Conservation (phyloP, 1,140 invertebrate species). For the Solenopsis invicta region DNA sequence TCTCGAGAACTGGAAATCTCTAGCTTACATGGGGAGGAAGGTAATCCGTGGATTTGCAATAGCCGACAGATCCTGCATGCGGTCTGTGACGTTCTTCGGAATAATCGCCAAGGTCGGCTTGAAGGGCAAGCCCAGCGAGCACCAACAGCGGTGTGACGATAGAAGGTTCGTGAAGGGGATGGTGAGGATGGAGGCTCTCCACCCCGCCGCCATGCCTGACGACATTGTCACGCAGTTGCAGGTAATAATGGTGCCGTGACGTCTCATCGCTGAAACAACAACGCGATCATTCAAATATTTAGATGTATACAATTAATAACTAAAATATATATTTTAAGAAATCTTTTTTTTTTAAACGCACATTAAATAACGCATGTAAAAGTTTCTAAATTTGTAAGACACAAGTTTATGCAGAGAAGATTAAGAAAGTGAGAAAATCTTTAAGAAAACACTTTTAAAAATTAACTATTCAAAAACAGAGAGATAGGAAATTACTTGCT, state of each 20-base stretch:
- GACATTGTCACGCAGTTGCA: constrained; percentile 97
- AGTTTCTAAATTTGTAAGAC: background rate
- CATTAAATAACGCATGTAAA: background rate
- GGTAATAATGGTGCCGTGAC: constrained; percentile 96
- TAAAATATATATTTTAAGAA: background rate
- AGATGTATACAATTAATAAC: background rate
- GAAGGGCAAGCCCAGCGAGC: constrained; percentile 94
- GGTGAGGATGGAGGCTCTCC: constrained; percentile 87
- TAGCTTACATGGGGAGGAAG: constrained; percentile 88
- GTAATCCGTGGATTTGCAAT: constrained; percentile 94
- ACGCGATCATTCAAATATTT: constrained; percentile 23
- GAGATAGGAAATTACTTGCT: background rate
- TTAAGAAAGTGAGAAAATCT: background rate
- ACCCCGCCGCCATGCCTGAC: constrained; percentile 89
- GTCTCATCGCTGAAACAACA: constrained; percentile 92
- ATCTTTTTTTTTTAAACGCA: no score
- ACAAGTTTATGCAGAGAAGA: background rate
- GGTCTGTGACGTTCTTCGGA: constrained; percentile 87
- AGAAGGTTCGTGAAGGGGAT: constrained; percentile 89
- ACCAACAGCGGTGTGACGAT: constrained; percentile 89
- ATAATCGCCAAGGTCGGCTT: constrained; percentile 96
- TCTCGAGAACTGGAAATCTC: background rate
- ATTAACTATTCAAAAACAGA: background rate
- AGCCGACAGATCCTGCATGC: constrained; percentile 90
- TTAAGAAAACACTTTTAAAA: background rate